Evolutionary conservation across 2,113 vertebrate species (phyloP).

Genomic region (Oceanites oceanicus): DNA sequence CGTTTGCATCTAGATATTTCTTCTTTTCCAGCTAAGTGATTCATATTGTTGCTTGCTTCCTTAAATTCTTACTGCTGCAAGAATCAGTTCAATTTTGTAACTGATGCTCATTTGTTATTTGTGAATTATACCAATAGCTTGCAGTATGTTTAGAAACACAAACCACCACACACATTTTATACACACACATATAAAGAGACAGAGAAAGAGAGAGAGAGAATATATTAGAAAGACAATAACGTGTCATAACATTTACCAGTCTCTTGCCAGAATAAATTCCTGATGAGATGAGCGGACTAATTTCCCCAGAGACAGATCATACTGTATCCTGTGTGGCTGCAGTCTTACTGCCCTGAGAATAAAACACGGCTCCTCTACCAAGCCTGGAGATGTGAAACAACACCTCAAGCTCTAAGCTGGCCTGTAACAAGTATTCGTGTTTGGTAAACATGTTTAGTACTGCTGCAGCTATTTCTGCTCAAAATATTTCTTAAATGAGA

Average conservation of each 20-base stretch:
- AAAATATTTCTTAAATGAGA: background rate
- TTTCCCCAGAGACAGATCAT: slow-evolving; percentile 31
- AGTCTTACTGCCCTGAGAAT: background rate
- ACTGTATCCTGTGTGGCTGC: background rate
- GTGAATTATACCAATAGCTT: background rate
- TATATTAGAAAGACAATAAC: background rate
- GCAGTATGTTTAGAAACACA: background rate
- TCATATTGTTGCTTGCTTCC: background rate
- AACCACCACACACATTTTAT: background rate
- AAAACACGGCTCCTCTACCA: background rate
- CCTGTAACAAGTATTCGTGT: background rate
- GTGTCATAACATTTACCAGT: background rate
- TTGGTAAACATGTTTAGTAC: background rate
- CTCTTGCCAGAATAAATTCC: background rate
- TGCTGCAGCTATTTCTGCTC: background rate
- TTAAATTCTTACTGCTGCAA: background rate
- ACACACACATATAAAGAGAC: background rate
- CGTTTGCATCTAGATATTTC: background rate
- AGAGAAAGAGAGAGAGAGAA: background rate
- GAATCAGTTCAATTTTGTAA: background rate
- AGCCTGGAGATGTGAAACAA: background rate
- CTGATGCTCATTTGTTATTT: background rate
- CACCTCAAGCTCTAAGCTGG: background rate
- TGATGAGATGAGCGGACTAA: slow-evolving; percentile 35
- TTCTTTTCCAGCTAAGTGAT: background rate